Conservation (phyloP, 2,888 invertebrate genomes). For the Desoria tigrina region DNA sequence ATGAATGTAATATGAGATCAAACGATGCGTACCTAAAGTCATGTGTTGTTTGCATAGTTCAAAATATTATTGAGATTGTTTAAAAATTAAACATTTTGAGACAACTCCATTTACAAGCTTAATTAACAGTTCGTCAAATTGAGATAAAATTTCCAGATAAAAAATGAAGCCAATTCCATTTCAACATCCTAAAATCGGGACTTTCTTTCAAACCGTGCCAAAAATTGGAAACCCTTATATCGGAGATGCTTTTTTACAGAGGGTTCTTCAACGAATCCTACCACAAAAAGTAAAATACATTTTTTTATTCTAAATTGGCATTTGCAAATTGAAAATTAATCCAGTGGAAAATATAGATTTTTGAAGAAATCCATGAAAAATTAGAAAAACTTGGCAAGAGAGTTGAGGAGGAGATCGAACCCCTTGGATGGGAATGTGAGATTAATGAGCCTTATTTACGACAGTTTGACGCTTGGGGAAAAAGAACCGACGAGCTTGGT, state of each 20-base stretch:
- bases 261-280: slow-evolving; percentile 56
- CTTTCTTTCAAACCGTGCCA: slow-evolving; percentile 57
- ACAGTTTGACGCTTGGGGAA: slow-evolving; percentile 62
- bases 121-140: no score
- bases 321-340: neutral
- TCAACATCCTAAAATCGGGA: slow-evolving; percentile 53
- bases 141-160: no score
- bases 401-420: slow-evolving; percentile 59
- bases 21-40: no score
- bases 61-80: no score
- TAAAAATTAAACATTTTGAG: no score
- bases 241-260: slow-evolving; percentile 56
- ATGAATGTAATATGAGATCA: no score
- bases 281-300: slow-evolving; percentile 54
- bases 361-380: slow-evolving; percentile 56
- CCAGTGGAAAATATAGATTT: slow-evolving; percentile 51
- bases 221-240: slow-evolving; percentile 57
- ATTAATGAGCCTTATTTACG: slow-evolving; percentile 58
- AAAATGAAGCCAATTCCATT: slow-evolving; percentile 31
- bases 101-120: no score
- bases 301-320: neutral
- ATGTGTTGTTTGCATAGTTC: no score
- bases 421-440: slow-evolving; percentile 59
- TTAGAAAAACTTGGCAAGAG: slow-evolving; percentile 59
- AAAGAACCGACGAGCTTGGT: slow-evolving; percentile 58